Base-by-base conservation (phyloP, 2,797 vertebrate species). In the Percopsis omiscomaycus region DNA sequence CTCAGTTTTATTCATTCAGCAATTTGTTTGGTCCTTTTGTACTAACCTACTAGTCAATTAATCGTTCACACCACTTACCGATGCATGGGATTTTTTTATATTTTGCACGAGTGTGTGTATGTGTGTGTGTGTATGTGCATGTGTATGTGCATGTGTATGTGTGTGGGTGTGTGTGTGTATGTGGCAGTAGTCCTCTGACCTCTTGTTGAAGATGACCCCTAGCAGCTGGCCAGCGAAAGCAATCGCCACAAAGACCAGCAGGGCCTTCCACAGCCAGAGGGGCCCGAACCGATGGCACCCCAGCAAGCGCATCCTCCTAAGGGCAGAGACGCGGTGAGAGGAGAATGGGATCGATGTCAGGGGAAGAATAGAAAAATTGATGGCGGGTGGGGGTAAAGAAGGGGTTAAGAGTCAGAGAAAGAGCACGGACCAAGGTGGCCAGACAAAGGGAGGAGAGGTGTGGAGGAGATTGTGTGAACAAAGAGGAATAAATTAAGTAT, bases 221-320 rank as follows among this genome's bases (percentile, higher is more conserved):
- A 94, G 84, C 58, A 97, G 86, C 85, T 97, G 96, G 32, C 94
- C 87, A 0, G 92, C 89, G 67, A 98, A 93, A 30, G 89, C 94
- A 0, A 96, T 89, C 68, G 91, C 91, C 84, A 93, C 89, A 22
- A 94, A 94, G 67, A 95, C 73, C 45, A 94, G 88, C 77, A 96
- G 84, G 2, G 92, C 93, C 55, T 93, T 93, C 89, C 93, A 93
- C 78, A 93, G 82, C 82, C 93, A 93, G 9, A 92, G 60, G 11
- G 91, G 89, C 54, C 91, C 90, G 66, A 89, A 37, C 15, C 91
- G 84, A 64, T 86, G 84, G 70, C 91, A 92, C 27, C 89, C 68
- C 80, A 93, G 67, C 91, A 88, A 88, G 55, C 91, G 86, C 88
- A 93, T 83, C 89, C 91, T 94, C 89, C 92, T 94, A 69, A 42